Evolutionary conservation across 2,888 invertebrate species (phyloP).

Genomic region (Drosophila acutilabella): DNA sequence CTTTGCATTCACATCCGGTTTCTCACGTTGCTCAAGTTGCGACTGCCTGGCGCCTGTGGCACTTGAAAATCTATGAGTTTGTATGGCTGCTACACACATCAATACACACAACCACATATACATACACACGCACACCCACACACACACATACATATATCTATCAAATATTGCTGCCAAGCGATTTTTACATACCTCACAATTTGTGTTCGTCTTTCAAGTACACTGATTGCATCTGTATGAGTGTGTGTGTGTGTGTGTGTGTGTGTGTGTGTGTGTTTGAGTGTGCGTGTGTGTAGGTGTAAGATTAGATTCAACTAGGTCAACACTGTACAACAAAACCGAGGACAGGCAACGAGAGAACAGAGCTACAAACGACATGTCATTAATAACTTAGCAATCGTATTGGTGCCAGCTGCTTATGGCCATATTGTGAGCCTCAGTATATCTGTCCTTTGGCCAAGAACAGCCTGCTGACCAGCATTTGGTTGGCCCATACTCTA

Average conservation of each 20-base stretch:
- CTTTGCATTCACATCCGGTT: conserved; percentile 46
- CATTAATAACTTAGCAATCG: conserved; percentile 75
- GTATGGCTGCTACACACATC: conserved; percentile 49
- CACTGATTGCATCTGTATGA: conserved; percentile 3
- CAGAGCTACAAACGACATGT: conserved; percentile 60
- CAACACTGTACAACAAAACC: conserved; percentile 40
- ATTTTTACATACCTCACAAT: conserved; percentile 71
- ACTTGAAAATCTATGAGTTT: conserved; percentile 57
- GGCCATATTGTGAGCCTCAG: conserved; percentile 3
- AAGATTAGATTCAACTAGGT: conserved; percentile 68
- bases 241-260: conserved; percentile 2
- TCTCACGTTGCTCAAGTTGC: conserved; percentile 28
- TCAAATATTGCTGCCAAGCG: conserved; percentile 72
- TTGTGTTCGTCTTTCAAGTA: conserved; percentile 49
- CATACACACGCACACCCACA: conserved; percentile 1
- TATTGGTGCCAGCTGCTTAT: conserved; percentile 49
- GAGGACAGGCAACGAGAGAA: background rate
- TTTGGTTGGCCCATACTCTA: background rate
- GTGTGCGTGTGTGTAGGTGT: conserved; percentile 34
- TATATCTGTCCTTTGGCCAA: conserved; percentile 2
- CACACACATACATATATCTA: conserved; percentile 42
- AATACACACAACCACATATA: conserved; percentile 16
- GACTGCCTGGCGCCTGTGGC: conserved; percentile 58
- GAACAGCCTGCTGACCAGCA: conserved; percentile 1
- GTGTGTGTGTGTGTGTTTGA: conserved; percentile 8